Conservation (phyloP, 2,797 vertebrate species). For the Amazona finschi region DNA sequence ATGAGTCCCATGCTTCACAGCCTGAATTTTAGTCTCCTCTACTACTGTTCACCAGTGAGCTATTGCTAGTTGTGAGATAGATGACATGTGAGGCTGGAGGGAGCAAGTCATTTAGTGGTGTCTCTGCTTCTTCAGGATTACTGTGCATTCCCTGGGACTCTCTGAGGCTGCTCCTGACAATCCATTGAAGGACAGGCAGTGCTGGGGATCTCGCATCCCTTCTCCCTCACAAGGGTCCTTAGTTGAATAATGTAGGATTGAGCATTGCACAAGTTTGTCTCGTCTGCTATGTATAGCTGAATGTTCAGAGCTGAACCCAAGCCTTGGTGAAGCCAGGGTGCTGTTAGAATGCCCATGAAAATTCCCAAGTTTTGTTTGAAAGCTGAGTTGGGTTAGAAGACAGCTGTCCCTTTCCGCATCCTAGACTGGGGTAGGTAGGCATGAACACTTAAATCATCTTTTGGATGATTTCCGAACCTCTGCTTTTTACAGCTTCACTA, state of each 20-base stretch:
- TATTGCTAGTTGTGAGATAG: neutral
- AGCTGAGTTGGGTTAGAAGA: neutral
- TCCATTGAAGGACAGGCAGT: neutral
- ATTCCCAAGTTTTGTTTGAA: neutral
- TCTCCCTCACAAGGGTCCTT: neutral
- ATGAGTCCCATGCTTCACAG: neutral
- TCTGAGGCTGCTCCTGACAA: neutral
- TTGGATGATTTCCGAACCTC: neutral
- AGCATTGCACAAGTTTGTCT: neutral
- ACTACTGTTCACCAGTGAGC: neutral
- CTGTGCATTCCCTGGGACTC: fast-evolving
- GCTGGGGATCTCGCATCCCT: neutral
- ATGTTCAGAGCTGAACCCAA: neutral
- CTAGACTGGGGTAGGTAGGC: neutral
- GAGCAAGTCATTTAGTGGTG: neutral
- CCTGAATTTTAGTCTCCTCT: neutral
- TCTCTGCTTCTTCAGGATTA: neutral
- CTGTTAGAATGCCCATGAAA: neutral
- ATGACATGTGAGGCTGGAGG: fast-evolving
- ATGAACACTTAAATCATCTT: neutral
- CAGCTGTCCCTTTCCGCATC: neutral
- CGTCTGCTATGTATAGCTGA: neutral
- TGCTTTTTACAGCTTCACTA: neutral
- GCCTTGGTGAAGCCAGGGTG: neutral
- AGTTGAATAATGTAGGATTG: neutral